These are phyloP conservation scores for Perdita meconis DNA, from an alignment of 2,888 invertebrate genomes.

Conservation along the genomic window DNA sequence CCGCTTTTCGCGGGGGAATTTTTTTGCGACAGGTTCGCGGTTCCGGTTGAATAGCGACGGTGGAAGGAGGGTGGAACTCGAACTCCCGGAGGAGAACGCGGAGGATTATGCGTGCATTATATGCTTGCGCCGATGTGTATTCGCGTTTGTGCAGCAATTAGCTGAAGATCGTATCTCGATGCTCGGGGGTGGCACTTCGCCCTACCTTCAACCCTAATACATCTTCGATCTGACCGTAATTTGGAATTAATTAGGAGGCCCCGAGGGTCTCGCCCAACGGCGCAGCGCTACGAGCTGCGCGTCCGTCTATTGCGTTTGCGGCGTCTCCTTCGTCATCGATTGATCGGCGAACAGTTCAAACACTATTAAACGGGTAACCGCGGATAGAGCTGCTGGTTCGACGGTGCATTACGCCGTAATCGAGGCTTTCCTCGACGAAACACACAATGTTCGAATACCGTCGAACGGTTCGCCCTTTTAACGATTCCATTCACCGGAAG, in stretches of 20 bases:
- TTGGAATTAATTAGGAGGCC: conserved; percentile 45
- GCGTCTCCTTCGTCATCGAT: conserved; percentile 1
- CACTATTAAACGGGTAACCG: background rate
- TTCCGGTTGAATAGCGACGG: background rate
- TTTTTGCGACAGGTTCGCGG: background rate
- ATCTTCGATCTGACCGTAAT: conserved; percentile 36
- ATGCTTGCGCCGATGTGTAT: too few species aligned
- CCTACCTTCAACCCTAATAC: conserved; percentile 7
- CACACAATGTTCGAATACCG: too few species aligned
- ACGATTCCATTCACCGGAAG: background rate
- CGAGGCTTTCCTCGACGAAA: too few species aligned
- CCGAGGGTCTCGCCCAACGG: conserved; percentile 5
- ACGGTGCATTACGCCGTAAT: background rate
- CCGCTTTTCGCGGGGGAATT: background rate
- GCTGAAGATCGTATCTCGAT: conserved; percentile 13
- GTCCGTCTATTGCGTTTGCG: background rate
- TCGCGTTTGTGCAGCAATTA: conserved; percentile 7
- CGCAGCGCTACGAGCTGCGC: conserved; percentile 2
- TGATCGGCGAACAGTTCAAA: background rate
- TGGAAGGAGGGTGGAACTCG: background rate
- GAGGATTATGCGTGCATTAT: too few species aligned
- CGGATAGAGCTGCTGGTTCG: background rate
- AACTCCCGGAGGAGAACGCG: too few species aligned
- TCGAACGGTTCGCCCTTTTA: background rate
- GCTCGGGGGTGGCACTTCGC: background rate